phyloP scores from a whole-genome alignment of 2,797 vertebrate genomes.

The Chlorospingus semifuscus region DNA sequence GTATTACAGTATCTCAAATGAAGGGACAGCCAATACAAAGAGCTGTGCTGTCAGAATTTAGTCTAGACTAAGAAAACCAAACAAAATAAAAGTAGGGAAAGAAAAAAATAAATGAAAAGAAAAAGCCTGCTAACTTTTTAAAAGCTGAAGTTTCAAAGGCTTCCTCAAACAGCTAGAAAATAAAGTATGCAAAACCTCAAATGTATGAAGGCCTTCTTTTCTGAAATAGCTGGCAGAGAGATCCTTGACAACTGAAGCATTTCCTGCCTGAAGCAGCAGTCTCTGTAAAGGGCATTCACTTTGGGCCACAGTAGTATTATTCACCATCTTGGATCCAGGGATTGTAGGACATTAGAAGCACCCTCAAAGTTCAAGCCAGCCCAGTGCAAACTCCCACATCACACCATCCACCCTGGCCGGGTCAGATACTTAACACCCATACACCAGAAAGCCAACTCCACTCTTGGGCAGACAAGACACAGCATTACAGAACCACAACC shows the following conservation, averaged over 20 bases:
- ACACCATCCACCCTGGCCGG: not conserved
- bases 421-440: not conserved
- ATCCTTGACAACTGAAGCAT: not conserved
- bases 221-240: not conserved
- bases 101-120: not conserved
- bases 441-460: not conserved
- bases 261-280: not conserved
- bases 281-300: not conserved
- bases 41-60: not conserved
- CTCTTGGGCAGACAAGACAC: not conserved
- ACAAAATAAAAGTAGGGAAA: not conserved
- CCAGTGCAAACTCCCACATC: not conserved
- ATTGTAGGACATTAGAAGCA: not conserved
- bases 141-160: not conserved
- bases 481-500: not conserved
- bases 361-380: not conserved
- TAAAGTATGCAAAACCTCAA: not conserved
- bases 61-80: not conserved
- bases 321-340: not conserved
- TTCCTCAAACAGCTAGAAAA: not conserved
- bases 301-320: not conserved
- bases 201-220: not conserved
- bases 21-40: not conserved
- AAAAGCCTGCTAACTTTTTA: not conserved
- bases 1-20: not conserved